A percentile compares a stretch with the other conserved stretches of the same genome.
phyloP scores from a whole-genome alignment of 2,888 invertebrate species.

The Epinotia demarniana region DNA sequence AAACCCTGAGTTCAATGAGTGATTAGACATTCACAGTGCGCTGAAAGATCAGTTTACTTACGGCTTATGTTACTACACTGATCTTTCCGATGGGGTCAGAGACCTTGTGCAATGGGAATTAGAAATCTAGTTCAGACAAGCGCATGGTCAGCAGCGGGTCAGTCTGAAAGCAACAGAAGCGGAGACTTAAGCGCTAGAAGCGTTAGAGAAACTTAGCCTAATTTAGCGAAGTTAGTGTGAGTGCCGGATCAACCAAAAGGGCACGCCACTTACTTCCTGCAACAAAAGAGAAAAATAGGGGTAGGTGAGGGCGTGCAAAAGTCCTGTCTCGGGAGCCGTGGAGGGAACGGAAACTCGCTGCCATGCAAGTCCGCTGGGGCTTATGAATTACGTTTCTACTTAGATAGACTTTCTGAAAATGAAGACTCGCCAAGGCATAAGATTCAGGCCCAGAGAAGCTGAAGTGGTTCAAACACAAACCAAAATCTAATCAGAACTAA shows the following conservation, averaged over 20 bases:
- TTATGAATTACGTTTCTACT: slow-evolving; percentile 48
- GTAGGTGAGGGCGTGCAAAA: slow-evolving; percentile 79
- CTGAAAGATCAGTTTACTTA: slow-evolving; percentile 65
- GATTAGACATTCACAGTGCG: slow-evolving; percentile 48
- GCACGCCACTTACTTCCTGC: slow-evolving; percentile 85
- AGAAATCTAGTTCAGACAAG: slow-evolving; percentile 65
- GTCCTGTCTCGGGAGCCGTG: slow-evolving; percentile 67
- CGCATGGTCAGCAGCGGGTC: slow-evolving; percentile 62
- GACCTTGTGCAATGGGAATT: slow-evolving; percentile 54
- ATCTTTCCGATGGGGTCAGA: slow-evolving; percentile 56
- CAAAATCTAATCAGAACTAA: slow-evolving; percentile 64
- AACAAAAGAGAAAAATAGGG: slow-evolving; percentile 81
- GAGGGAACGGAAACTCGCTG: slow-evolving; percentile 64
- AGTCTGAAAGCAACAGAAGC: slow-evolving; percentile 77
- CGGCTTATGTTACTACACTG: slow-evolving; percentile 55
- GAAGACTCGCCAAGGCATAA: slow-evolving; percentile 71
- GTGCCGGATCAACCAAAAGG: slow-evolving; percentile 81
- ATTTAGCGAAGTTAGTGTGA: slow-evolving; percentile 76
- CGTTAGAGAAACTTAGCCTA: slow-evolving; percentile 79
- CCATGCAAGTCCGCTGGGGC: slow-evolving; percentile 63
- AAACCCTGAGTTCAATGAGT: slow-evolving; percentile 39
- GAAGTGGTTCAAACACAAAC: slow-evolving; percentile 75
- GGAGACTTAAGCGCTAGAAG: slow-evolving; percentile 74
- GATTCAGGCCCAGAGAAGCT: slow-evolving; percentile 54
- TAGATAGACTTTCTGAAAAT: slow-evolving; percentile 61